Conservation (phyloP, 2,888 invertebrate genomes). For the Phyto melanocephala region DNA sequence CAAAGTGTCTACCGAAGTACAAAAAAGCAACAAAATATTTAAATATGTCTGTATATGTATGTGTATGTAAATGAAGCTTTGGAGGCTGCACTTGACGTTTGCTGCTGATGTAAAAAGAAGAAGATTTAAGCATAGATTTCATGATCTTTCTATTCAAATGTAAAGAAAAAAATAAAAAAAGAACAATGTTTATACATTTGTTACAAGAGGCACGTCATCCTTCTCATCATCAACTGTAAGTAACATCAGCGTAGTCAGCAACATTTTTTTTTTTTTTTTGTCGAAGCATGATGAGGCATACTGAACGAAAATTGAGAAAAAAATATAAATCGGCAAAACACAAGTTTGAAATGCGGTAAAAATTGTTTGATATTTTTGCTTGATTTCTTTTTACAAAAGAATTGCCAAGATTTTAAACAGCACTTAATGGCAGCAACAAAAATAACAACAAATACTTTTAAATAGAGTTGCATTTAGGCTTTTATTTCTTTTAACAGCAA, state of each 20-base stretch:
- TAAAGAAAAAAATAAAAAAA: neutral
- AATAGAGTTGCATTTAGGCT: slow-evolving; percentile 65
- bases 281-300: slow-evolving; percentile 30
- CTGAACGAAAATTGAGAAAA: neutral
- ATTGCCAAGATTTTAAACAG: slow-evolving; percentile 52
- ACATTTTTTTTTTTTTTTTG: neutral
- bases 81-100: slow-evolving; percentile 59
- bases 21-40: slow-evolving; percentile 31
- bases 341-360: slow-evolving; percentile 69
- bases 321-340: neutral
- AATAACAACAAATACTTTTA: slow-evolving; percentile 55
- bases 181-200: slow-evolving; percentile 40
- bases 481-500: slow-evolving; percentile 41
- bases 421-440: slow-evolving; percentile 51
- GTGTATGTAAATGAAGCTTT: slow-evolving; percentile 9
- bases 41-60: neutral
- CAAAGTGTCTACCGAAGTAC: slow-evolving; percentile 55
- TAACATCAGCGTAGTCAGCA: slow-evolving; percentile 33
- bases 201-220: slow-evolving; percentile 55
- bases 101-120: slow-evolving; percentile 5
- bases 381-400: slow-evolving; percentile 71
- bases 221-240: slow-evolving; percentile 39
- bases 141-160: slow-evolving; percentile 52
- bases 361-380: slow-evolving; percentile 76
- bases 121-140: slow-evolving; percentile 51